phyloP scores from a whole-genome alignment of 2,797 vertebrate species.

The Momotus momota region DNA sequence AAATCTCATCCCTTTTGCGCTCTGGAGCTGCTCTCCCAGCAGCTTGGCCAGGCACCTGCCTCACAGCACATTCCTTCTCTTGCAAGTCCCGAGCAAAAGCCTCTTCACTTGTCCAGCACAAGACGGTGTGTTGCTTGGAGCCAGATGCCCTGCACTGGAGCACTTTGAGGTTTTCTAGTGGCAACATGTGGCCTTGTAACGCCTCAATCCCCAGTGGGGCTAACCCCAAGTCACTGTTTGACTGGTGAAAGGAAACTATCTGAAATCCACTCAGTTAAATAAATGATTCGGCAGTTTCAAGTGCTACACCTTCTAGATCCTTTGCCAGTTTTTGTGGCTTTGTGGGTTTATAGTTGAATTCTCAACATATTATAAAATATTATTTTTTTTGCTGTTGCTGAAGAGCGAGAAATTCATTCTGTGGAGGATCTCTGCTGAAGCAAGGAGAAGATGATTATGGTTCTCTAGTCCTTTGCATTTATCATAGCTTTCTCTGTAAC shows the following conservation, averaged over 20 bases:
- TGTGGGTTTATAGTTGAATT: slow-evolving; percentile 66
- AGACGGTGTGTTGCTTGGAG: background rate
- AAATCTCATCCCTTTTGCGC: background rate
- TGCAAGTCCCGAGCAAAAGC: background rate
- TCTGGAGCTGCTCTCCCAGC: background rate
- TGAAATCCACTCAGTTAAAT: slow-evolving; percentile 56
- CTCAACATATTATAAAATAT: slow-evolving; percentile 68
- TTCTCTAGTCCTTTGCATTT: slow-evolving; percentile 24
- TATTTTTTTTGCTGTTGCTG: slow-evolving; percentile 39
- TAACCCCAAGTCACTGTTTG: slow-evolving; percentile 69
- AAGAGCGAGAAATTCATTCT: background rate
- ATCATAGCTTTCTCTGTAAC: slow-evolving; percentile 11
- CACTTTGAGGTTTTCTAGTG: rapidly evolving
- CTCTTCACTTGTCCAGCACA: rapidly evolving
- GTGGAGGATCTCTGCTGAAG: background rate
- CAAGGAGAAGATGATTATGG: background rate
- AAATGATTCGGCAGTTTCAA: slow-evolving; percentile 67
- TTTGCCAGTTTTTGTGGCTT: slow-evolving; percentile 67
- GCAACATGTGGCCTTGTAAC: background rate
- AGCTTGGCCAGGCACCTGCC: background rate
- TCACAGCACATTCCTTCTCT: rapidly evolving
- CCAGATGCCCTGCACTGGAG: background rate
- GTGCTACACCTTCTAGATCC: slow-evolving; percentile 37
- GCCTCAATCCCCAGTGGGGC: slow-evolving; percentile 40
- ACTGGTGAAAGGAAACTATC: slow-evolving; percentile 60